Conservation (phyloP, 2,113 vertebrate genomes). For the Mustela nigripes region DNA sequence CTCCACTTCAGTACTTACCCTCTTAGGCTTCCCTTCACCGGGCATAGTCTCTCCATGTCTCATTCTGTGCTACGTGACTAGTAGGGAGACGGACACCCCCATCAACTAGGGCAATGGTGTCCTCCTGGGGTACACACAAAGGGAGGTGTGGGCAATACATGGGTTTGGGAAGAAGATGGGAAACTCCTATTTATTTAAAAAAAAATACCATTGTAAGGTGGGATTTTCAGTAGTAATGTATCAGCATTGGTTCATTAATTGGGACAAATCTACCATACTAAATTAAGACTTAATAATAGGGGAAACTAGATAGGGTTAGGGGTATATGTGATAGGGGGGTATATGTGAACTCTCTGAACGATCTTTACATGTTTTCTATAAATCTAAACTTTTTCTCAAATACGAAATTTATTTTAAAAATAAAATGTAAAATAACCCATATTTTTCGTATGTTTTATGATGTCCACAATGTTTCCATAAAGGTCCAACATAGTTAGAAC, state of each 20-base stretch:
- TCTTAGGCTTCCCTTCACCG: not conserved
- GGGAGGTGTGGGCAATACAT: fast-evolving
- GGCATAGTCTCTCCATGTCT: not conserved
- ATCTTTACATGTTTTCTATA: not conserved
- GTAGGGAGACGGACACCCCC: not conserved
- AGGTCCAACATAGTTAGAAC: not conserved
- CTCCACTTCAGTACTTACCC: not conserved
- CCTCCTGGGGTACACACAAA: fast-evolving
- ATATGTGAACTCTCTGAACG: not conserved
- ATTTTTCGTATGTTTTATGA: not conserved
- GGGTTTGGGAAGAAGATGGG: not conserved
- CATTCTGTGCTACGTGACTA: not conserved
- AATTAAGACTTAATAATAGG: not conserved
- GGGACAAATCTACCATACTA: not conserved
- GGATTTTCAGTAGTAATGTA: not conserved
- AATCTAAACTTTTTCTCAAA: not conserved
- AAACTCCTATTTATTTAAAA: not conserved
- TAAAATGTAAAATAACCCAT: not conserved
- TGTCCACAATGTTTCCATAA: too few species aligned
- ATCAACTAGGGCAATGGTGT: not conserved
- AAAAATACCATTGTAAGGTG: not conserved
- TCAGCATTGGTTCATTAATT: not conserved
- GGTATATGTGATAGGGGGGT: too few species aligned
- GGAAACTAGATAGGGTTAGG: not conserved
- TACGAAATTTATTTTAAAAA: not conserved